Conservation (phyloP, 2,113 vertebrate species). For the Saccopteryx bilineata region DNA sequence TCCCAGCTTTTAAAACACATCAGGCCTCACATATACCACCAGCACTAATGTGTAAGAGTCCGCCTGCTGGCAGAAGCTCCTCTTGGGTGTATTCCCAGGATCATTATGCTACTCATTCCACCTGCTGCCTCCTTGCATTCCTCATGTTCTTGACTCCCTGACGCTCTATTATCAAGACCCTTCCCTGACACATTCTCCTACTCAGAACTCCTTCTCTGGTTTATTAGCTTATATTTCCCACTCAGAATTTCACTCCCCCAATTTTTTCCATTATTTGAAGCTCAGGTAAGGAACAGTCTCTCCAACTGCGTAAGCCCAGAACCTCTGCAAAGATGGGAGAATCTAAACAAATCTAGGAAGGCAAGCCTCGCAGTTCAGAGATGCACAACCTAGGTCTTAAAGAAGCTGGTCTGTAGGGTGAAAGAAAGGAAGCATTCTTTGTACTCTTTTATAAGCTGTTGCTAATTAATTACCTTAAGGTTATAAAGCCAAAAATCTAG, state of each 20-base stretch:
- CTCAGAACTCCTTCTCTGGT: neutral
- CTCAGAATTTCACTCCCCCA: neutral
- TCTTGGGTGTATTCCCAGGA: neutral
- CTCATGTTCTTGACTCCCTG: neutral
- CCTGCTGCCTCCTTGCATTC: neutral
- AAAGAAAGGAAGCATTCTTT: neutral
- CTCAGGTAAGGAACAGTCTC: neutral
- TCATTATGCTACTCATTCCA: neutral
- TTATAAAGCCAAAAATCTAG: constrained; percentile 3
- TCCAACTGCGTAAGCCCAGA: neutral
- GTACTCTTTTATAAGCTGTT: constrained; percentile 9
- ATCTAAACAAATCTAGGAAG: neutral
- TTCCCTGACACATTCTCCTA: neutral
- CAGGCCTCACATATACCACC: neutral
- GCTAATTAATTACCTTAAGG: constrained; percentile 1
- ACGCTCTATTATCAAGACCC: neutral
- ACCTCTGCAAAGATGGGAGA: neutral
- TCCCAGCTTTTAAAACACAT: neutral
- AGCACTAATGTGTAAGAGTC: neutral
- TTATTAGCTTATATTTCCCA: neutral
- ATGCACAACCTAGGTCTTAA: neutral
- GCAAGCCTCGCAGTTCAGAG: neutral
- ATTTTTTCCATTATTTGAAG: neutral
- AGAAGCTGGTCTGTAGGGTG: constrained; percentile 2
- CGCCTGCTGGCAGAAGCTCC: neutral